Conservation (phyloP, 2,888 invertebrate species). For the Merodon equestris region DNA sequence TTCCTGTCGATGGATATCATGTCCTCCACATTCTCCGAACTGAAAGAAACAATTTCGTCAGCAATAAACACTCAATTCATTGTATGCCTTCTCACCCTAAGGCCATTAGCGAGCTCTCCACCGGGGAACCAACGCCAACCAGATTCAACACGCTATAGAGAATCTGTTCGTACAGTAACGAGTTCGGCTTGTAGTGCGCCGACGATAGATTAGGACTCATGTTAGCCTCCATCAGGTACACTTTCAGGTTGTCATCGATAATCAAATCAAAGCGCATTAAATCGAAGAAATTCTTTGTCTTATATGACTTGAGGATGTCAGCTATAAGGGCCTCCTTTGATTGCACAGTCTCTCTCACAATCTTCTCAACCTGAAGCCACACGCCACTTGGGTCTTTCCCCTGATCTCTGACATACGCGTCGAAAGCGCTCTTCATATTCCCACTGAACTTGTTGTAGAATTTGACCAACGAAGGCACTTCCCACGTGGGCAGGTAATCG, state of each 20-base stretch:
- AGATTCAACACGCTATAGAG: constrained; percentile 90
- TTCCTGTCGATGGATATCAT: constrained; percentile 90
- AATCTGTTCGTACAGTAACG: constrained; percentile 94
- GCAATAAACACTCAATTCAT: not conserved
- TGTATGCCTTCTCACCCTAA: constrained; percentile 76
- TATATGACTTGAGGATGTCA: constrained; percentile 80
- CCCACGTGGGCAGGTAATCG: constrained; percentile 96
- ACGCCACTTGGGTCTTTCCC: constrained; percentile 86
- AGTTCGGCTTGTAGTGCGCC: constrained; percentile 93
- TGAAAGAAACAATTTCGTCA: constrained; percentile 70
- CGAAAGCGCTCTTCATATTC: constrained; percentile 92
- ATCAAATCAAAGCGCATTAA: constrained; percentile 96
- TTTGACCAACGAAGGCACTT: constrained; percentile 88
- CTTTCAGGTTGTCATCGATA: constrained; percentile 90
- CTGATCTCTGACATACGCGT: constrained; percentile 84
- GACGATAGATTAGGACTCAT: constrained; percentile 99
- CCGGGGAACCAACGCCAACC: constrained; percentile 84
- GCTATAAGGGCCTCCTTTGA: constrained; percentile 87
- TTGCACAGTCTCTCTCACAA: constrained; percentile 85
- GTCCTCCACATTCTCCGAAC: constrained; percentile 79
- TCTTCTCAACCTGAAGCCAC: constrained; percentile 89
- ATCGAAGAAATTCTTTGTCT: constrained; percentile 91
- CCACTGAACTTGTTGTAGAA: constrained; percentile 86
- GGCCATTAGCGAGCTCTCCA: constrained; percentile 77
- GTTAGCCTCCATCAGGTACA: constrained; percentile 96